These are phyloP conservation scores for Trichopria drosophilae DNA, from an alignment of 2,888 invertebrate genomes.

Conservation along the genomic window DNA sequence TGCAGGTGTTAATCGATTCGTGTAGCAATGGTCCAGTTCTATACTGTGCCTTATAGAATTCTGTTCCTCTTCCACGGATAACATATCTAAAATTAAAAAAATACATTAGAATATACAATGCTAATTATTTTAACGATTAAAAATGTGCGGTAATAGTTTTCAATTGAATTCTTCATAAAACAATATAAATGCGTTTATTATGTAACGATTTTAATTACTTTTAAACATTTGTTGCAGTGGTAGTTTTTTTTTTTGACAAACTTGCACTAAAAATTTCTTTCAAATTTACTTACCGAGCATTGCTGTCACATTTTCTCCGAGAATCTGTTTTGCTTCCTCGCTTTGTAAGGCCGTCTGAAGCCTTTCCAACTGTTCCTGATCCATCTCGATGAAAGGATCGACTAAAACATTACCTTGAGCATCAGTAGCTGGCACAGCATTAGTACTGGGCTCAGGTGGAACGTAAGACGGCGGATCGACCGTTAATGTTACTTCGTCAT, in stretches of 20 bases:
- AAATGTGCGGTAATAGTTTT: too few relatives aligned
- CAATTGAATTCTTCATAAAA: too few relatives aligned
- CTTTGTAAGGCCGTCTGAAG: constrained; percentile 61
- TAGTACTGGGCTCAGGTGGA: constrained; percentile 31
- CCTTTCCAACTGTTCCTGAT: constrained; percentile 61
- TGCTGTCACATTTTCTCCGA: constrained; percentile 60
- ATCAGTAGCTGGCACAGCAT: constrained; percentile 23
- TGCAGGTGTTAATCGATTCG: constrained; percentile 63
- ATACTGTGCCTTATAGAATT: constrained; percentile 62
- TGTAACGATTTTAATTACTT: too few relatives aligned
- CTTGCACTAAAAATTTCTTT: too few relatives aligned
- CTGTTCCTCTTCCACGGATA: constrained; percentile 61
- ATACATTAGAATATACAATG: constrained; percentile 6
- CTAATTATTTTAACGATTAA: constrained; percentile 11
- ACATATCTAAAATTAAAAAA: constrained; percentile 51
- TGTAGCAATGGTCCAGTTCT: constrained; percentile 81
- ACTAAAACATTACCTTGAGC: constrained; percentile 44
- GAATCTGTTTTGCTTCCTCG: constrained; percentile 62
- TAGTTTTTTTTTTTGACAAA: too few relatives aligned
- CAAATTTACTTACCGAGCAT: constrained; percentile 56
- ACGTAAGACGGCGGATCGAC: constrained; percentile 52
- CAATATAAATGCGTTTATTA: too few relatives aligned
- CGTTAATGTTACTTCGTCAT: constrained; percentile 51
- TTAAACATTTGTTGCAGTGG: too few relatives aligned
- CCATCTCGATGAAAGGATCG: constrained; percentile 60